Evolutionary conservation across 1,140 invertebrate genomes (phyloP).

Genomic region (Maconellicoccus hirsutus): DNA sequence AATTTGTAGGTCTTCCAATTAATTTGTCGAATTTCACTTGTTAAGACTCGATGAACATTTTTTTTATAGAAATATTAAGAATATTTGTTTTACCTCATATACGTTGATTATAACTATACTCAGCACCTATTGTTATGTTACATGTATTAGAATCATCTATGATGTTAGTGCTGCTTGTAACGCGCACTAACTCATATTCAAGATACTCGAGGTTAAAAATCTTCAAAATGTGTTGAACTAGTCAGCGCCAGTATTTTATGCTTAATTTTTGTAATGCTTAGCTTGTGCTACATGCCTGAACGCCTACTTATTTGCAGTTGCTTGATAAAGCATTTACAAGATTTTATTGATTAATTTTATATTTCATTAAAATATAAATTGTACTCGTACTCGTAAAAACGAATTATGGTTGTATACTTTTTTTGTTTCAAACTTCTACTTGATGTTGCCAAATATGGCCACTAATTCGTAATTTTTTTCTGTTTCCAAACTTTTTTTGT

Average conservation of each 20-base stretch:
- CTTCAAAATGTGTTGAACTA: neutral
- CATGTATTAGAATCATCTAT: neutral
- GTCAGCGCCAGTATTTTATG: neutral
- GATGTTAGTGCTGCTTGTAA: neutral
- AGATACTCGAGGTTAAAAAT: neutral
- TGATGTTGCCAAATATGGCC: neutral
- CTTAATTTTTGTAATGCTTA: neutral
- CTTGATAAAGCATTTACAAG: too few species aligned
- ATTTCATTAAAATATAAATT: neutral
- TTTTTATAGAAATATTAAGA: neutral
- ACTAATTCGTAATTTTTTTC: too few species aligned
- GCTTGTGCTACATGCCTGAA: neutral
- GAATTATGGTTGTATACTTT: neutral
- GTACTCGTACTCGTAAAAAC: too few species aligned
- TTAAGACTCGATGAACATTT: neutral
- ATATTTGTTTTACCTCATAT: neutral
- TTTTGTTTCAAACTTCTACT: neutral
- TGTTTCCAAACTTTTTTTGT: too few species aligned
- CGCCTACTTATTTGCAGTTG: too few species aligned
- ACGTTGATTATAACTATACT: neutral
- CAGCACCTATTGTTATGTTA: neutral
- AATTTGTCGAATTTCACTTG: neutral
- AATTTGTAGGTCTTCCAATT: neutral
- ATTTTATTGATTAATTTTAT: too few species aligned
- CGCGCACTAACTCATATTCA: neutral